Base-by-base conservation (phyloP, 23 tunicate genomes). In the Halocynthia roretzi region DNA sequence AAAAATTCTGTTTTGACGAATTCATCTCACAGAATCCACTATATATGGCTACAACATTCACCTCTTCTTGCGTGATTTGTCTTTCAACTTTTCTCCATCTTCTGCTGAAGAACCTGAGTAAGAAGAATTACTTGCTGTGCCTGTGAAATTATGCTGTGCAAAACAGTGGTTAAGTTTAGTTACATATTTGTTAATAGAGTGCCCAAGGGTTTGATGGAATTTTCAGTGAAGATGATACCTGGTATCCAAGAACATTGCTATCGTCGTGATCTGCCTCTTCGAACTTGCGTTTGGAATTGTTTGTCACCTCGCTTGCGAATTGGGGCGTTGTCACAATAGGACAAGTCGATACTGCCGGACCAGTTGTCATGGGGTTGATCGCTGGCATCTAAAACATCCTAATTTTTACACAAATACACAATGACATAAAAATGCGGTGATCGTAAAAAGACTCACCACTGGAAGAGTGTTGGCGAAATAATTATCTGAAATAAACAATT, bases 211-310 rank as follows among this genome's bases (percentile, higher is more conserved):
- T 31, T 31, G 44, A 31, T 31, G 44, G 44, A 31, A 58, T 14
- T 58, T 58, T 58, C 4, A n/a, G 15, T 14, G 2, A 58, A 58
- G n/a, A 58, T 15, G 15, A n/a, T 58, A 65, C 70, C 70, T 65
- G 70, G 55, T 88, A 88, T 9, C 94, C 94, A 20, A 88, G 77
- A 15, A 88, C 67, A 57, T 82, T 72, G 6, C 87, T 82, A 56
- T 83, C 81, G 50, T 88, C 94, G 12, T 85, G 87, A 40, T 78
- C 83, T 23, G 83, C 83, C 68, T 88, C 94, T 81, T 88, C 69
- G 83, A 88, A 88, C 12, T 85, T 71, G 7, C 94, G 86, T 51
- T 66, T 66, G 74, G 70, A 48, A 31, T 31, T 31, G 44, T 31
- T 31, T 31, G 44, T 31, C 44, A 31, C 44, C 44, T 31, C 44